These are phyloP conservation scores for Campylomormyrus numenius DNA, from an alignment of 2,113 vertebrate genomes.

Conservation along the genomic window DNA sequence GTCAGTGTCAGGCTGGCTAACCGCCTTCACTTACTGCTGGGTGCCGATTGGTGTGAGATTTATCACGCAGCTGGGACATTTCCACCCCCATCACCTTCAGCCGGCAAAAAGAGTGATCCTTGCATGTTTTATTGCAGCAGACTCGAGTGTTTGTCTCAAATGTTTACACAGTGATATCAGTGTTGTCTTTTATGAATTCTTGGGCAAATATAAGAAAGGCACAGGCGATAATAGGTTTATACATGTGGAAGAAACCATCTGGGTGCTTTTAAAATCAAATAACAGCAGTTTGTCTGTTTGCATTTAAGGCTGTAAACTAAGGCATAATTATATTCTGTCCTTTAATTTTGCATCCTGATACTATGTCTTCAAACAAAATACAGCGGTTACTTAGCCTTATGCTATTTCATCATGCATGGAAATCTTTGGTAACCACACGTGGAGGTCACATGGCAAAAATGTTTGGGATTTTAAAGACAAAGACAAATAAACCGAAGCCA, in stretches of 20 bases:
- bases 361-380: background rate
- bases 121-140: background rate
- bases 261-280: background rate
- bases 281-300: background rate
- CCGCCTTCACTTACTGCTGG: background rate
- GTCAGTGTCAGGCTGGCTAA: background rate
- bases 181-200: background rate
- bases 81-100: background rate
- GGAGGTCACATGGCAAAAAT: background rate
- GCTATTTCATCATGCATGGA: background rate
- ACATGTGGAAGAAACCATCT: background rate
- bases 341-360: conserved; percentile 8
- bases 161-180: background rate
- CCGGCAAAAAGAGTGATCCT: background rate
- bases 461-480: conserved; percentile 9
- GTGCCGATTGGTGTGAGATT: background rate
- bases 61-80: conserved; percentile 4
- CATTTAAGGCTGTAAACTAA: conserved; percentile 9
- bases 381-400: background rate
- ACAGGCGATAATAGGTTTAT: background rate
- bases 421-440: conserved; percentile 2
- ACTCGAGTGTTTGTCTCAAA: background rate
- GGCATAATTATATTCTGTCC: conserved; percentile 9
- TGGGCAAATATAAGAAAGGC: background rate
- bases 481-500: conserved; percentile 12